Percentiles rank a stretch among this genome's conserved stretches.
These are phyloP conservation scores for Macrocentrus cingulum DNA, from an alignment of 1,140 invertebrate genomes.

Conservation along the genomic window DNA sequence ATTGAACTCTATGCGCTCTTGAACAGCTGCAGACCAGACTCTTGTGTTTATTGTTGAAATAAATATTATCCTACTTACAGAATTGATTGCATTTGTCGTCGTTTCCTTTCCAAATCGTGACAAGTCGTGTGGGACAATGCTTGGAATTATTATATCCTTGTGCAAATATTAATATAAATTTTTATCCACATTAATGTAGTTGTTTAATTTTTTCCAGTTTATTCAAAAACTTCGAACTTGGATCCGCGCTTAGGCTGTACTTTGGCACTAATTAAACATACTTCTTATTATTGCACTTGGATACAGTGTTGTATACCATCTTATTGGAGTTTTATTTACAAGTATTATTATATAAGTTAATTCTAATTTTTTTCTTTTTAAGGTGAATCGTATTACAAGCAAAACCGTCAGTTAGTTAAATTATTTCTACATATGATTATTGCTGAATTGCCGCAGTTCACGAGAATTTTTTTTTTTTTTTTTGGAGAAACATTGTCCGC, in stretches of 20 bases:
- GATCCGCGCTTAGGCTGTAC: slow-evolving; percentile 34
- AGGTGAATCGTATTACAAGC: slow-evolving; percentile 36
- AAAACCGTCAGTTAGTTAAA: slow-evolving; percentile 24
- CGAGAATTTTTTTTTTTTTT: neutral
- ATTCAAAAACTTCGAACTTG: neutral
- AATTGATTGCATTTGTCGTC: neutral
- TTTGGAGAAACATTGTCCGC: slow-evolving; percentile 10
- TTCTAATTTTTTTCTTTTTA: slow-evolving; percentile 27
- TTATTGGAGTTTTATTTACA: slow-evolving; percentile 41
- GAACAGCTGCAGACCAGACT: neutral
- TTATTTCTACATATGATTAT: slow-evolving; percentile 8
- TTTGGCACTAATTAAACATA: slow-evolving; percentile 51
- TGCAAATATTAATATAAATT: neutral
- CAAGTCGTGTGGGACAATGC: neutral
- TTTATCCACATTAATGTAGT: neutral
- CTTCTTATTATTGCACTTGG: slow-evolving; percentile 50
- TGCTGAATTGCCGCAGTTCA: slow-evolving; percentile 17
- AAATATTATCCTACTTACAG: slow-evolving; percentile 5
- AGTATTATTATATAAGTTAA: slow-evolving; percentile 40
- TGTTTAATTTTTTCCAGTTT: slow-evolving; percentile 23
- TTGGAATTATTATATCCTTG: neutral
- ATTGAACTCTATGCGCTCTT: no score
- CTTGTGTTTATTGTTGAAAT: neutral
- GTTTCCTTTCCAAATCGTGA: neutral
- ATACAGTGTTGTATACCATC: slow-evolving; percentile 43